phyloP scores from a whole-genome alignment of 1,140 invertebrate species.

The Condylostylus longicornis region DNA sequence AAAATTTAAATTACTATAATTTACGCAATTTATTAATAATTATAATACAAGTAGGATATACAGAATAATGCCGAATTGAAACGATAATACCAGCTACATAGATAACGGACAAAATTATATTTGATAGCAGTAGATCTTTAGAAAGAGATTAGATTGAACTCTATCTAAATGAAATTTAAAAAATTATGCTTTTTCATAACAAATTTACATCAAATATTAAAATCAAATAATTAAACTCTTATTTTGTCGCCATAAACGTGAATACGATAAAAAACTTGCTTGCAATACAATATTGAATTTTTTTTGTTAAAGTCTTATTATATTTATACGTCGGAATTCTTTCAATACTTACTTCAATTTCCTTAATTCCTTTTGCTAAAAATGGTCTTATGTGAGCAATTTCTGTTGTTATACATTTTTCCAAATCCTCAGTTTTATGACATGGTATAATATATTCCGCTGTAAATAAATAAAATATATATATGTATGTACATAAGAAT shows the following conservation, averaged over 20 bases:
- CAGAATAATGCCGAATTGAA: no score
- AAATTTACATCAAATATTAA: background rate
- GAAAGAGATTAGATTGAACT: no score
- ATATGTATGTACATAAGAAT: no score
- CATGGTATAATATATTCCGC: conserved; percentile 57
- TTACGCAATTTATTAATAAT: no score
- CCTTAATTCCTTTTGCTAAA: conserved; percentile 47
- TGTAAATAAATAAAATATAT: conserved; percentile 33
- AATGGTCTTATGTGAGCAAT: conserved; percentile 50
- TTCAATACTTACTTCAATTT: conserved; percentile 36
- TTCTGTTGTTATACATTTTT: conserved; percentile 43
- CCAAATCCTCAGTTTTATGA: conserved; percentile 41
- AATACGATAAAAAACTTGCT: conserved; percentile 8
- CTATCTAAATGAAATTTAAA: background rate
- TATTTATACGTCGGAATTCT: conserved; percentile 10
- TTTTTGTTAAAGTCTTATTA: conserved; percentile 19
- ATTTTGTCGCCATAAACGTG: conserved; percentile 9
- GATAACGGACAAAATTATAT: no score
- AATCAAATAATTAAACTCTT: conserved; percentile 12
- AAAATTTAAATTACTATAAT: no score
- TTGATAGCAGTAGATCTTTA: no score
- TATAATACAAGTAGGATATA: no score
- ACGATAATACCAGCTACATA: no score
- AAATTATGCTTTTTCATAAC: conserved; percentile 1
- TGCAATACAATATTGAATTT: conserved; percentile 1